Conservation (phyloP, 1,140 invertebrate genomes). For the Acromyrmex echinatior region DNA sequence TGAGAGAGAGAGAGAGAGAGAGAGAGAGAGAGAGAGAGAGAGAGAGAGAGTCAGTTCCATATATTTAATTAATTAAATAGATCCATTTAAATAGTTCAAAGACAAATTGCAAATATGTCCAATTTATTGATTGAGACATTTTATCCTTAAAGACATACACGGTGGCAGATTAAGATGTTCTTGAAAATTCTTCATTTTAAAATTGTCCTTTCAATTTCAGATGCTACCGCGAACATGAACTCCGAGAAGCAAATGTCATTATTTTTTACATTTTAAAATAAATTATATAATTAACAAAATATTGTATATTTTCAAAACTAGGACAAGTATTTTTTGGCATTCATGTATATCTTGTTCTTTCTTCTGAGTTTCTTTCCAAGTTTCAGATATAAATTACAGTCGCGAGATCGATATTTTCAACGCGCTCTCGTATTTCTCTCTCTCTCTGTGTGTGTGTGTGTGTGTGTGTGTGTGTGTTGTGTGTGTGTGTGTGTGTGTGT, state of each 20-base stretch:
- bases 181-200: background rate
- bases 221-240: background rate
- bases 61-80: slow-evolving; percentile 68
- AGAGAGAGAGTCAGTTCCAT: background rate
- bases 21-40: no score
- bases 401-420: slow-evolving; percentile 17
- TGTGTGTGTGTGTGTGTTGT: background rate
- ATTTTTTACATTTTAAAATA: background rate
- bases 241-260: background rate
- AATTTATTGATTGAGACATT: background rate
- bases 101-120: background rate
- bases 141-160: background rate
- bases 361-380: background rate
- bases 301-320: background rate
- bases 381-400: slow-evolving; percentile 12
- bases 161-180: background rate
- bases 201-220: background rate
- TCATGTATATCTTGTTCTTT: background rate
- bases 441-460: background rate
- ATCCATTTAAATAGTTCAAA: slow-evolving; percentile 53
- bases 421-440: background rate
- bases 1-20: no score
- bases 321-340: background rate
- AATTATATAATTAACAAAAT: slow-evolving; percentile 11
- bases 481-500: no score